These are phyloP conservation scores for Pomatostomus ruficeps DNA, from an alignment of 2,113 vertebrate genomes.

Conservation along the genomic window DNA sequence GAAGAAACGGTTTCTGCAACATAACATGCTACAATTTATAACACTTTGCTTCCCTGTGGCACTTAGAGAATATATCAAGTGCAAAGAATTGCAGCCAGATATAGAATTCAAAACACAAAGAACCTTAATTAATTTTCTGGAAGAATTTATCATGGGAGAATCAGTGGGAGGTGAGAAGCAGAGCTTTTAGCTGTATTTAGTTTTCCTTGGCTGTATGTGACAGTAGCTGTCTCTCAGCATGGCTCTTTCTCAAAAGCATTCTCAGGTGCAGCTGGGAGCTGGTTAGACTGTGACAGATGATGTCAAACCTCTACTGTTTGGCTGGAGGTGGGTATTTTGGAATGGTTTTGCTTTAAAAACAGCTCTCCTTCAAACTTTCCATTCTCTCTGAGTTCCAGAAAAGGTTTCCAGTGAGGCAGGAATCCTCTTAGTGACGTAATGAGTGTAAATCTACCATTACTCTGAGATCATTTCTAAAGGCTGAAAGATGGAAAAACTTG, in stretches of 20 bases:
- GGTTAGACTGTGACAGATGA: neutral
- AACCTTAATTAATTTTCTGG: slow-evolving; percentile 9
- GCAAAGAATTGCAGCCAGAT: neutral
- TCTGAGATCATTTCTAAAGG: neutral
- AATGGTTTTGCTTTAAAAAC: neutral
- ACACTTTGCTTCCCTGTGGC: neutral
- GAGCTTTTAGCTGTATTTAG: neutral
- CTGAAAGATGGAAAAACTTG: neutral
- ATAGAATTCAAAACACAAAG: neutral
- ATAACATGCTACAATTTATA: neutral
- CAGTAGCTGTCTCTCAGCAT: neutral
- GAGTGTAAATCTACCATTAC: neutral
- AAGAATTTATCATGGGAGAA: neutral
- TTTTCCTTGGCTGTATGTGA: neutral
- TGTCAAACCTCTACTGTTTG: neutral
- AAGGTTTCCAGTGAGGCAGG: neutral
- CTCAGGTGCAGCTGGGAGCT: neutral
- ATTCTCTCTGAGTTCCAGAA: neutral
- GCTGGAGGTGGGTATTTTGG: neutral
- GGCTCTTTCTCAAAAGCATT: neutral
- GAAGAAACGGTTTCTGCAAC: neutral
- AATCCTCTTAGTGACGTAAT: neutral
- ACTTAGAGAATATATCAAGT: neutral
- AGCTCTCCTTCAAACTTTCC: neutral
- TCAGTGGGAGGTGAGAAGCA: neutral